phyloP scores from a whole-genome alignment of 2,797 vertebrate genomes.

The Euthynnus affinis region DNA sequence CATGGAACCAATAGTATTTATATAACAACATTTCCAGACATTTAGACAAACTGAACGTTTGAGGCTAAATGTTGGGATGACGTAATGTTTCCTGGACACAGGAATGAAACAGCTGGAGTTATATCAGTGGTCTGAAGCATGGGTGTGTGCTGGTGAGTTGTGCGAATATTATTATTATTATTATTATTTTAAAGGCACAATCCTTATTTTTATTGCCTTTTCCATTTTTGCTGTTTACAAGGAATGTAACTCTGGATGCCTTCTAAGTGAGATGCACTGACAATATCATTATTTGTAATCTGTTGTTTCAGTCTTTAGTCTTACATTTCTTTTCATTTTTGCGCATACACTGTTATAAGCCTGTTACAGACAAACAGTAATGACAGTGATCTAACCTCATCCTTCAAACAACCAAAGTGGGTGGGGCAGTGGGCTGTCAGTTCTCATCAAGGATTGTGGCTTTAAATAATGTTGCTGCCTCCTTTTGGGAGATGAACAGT shows the following conservation, averaged over 20 bases:
- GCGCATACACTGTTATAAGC: slow-evolving; percentile 47
- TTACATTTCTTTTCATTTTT: slow-evolving; percentile 28
- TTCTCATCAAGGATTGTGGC: slow-evolving; percentile 61
- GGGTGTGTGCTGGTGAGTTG: slow-evolving; percentile 13
- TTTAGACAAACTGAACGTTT: slow-evolving; percentile 23
- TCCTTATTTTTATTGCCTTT: slow-evolving; percentile 53
- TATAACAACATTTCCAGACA: slow-evolving; percentile 30
- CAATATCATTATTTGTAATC: slow-evolving; percentile 37
- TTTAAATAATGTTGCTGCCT: slow-evolving; percentile 57
- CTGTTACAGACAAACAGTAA: background rate
- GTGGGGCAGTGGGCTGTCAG: slow-evolving; percentile 33
- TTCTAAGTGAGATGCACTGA: slow-evolving; percentile 69
- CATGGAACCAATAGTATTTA: slow-evolving; percentile 53
- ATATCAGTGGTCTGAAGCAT: slow-evolving; percentile 26
- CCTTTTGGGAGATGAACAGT: slow-evolving; percentile 36
- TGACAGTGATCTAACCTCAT: slow-evolving; percentile 38
- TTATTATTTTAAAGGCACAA: slow-evolving; percentile 63
- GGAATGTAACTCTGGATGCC: slow-evolving; percentile 71
- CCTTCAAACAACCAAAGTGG: slow-evolving; percentile 55
- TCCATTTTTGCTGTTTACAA: slow-evolving; percentile 67
- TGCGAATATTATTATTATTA: slow-evolving; percentile 28
- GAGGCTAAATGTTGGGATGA: slow-evolving; percentile 31
- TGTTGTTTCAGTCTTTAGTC: slow-evolving; percentile 42
- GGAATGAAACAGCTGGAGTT: slow-evolving; percentile 14
- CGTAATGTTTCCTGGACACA: slow-evolving; percentile 12